phyloP scores from a whole-genome alignment of 1,140 invertebrate species.

The Zaprionus nigranus region DNA sequence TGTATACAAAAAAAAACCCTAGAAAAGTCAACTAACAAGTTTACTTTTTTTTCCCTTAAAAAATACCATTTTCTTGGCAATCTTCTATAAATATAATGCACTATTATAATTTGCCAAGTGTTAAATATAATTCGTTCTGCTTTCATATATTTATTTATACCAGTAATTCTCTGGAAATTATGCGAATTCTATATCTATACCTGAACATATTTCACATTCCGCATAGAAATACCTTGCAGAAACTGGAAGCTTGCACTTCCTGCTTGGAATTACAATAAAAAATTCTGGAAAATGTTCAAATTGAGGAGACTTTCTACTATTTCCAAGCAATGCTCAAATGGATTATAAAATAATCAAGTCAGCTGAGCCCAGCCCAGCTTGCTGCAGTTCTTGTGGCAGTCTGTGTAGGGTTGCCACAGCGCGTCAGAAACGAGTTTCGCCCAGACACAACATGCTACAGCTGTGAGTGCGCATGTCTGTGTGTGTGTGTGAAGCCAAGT shows the following conservation, averaged over 20 bases:
- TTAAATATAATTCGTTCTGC: background rate
- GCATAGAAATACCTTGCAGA: conserved; percentile 2
- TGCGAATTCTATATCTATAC: background rate
- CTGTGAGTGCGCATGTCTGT: conserved; percentile 9
- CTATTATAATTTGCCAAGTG: background rate
- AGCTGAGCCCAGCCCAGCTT: background rate
- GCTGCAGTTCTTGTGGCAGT: conserved; percentile 21
- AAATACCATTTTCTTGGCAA: too few species aligned
- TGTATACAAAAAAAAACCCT: background rate
- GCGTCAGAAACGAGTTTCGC: conserved; percentile 60
- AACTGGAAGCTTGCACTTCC: background rate
- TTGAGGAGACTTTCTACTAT: background rate
- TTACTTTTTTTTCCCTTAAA: background rate
- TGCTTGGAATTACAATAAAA: background rate
- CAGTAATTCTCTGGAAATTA: background rate
- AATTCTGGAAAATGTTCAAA: background rate
- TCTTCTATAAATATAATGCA: too few species aligned
- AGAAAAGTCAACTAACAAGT: background rate
- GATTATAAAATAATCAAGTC: background rate
- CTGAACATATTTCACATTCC: conserved; percentile 3
- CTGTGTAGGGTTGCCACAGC: conserved; percentile 66
- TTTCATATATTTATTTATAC: background rate
- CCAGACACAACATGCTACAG: conserved; percentile 38
- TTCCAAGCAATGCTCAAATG: background rate
- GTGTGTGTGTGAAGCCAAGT: conserved; percentile 26